phyloP scores from a whole-genome alignment of 2,888 invertebrate species.

The Amphipoea oculea region DNA sequence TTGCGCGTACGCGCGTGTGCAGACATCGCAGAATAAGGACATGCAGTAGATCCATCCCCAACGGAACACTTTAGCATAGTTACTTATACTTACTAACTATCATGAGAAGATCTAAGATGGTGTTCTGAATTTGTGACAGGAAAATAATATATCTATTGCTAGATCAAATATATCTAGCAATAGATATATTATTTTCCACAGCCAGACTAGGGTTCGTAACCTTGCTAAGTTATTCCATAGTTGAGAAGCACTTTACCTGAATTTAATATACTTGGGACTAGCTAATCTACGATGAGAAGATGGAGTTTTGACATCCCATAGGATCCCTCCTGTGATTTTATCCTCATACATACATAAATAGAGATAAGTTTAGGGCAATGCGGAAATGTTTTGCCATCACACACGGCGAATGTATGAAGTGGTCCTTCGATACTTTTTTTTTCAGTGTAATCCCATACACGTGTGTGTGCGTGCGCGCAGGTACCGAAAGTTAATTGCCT shows the following conservation, averaged over 20 bases:
- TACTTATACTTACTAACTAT: background rate
- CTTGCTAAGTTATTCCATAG: background rate
- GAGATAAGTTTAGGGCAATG: background rate
- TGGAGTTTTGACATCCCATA: background rate
- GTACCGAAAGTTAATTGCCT: slow-evolving; percentile 89
- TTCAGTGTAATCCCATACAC: slow-evolving; percentile 9
- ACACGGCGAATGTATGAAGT: background rate
- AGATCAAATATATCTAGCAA: background rate
- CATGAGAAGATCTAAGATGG: background rate
- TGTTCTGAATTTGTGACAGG: background rate
- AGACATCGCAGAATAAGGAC: slow-evolving; percentile 5
- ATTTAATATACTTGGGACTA: background rate
- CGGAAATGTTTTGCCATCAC: background rate
- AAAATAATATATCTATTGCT: too few relatives aligned
- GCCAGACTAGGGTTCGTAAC: background rate
- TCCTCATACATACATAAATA: background rate
- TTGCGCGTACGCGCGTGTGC: slow-evolving; percentile 45
- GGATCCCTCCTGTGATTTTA: background rate
- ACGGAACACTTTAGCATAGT: background rate
- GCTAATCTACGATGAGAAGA: background rate
- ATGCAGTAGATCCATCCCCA: background rate
- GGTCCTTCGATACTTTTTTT: slow-evolving; percentile 32
- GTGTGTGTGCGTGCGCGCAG: slow-evolving; percentile 81
- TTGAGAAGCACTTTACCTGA: background rate
- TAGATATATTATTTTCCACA: background rate